These are phyloP conservation scores for Halcyon smyrnensis DNA, from an alignment of 2,797 vertebrate species.

Conservation along the genomic window DNA sequence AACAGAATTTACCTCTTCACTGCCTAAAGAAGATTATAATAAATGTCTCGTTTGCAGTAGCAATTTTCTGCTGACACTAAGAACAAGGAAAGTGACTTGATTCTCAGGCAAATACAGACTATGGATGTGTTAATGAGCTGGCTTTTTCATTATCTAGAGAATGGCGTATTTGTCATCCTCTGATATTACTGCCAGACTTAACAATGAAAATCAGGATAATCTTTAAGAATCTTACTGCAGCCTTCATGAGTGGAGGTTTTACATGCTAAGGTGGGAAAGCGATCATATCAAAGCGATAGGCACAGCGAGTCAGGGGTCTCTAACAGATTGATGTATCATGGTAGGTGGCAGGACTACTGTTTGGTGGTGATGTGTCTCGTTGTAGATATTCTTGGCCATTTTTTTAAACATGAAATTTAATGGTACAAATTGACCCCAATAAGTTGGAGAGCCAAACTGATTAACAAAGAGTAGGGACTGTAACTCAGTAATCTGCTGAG, in stretches of 20 bases:
- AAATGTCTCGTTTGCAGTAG: background rate
- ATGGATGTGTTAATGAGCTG: background rate
- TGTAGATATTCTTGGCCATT: background rate
- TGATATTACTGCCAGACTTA: background rate
- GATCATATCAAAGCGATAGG: background rate
- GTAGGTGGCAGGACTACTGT: background rate
- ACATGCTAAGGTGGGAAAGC: background rate
- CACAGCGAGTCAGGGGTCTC: background rate
- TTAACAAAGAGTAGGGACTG: background rate
- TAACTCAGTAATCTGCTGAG: background rate
- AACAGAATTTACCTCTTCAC: background rate
- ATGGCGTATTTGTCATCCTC: background rate
- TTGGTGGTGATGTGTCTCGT: background rate
- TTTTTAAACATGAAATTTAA: background rate
- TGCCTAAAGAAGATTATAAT: background rate
- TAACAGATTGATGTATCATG: background rate
- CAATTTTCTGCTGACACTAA: background rate
- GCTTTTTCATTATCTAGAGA: background rate
- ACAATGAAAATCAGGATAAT: background rate
- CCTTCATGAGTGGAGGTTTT: background rate
- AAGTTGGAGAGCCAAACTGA: background rate
- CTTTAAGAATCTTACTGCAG: background rate
- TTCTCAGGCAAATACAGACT: background rate
- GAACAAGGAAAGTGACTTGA: background rate
- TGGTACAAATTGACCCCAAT: background rate